Conservation (phyloP, 2,888 invertebrate genomes). For the Drosophila percnosoma region DNA sequence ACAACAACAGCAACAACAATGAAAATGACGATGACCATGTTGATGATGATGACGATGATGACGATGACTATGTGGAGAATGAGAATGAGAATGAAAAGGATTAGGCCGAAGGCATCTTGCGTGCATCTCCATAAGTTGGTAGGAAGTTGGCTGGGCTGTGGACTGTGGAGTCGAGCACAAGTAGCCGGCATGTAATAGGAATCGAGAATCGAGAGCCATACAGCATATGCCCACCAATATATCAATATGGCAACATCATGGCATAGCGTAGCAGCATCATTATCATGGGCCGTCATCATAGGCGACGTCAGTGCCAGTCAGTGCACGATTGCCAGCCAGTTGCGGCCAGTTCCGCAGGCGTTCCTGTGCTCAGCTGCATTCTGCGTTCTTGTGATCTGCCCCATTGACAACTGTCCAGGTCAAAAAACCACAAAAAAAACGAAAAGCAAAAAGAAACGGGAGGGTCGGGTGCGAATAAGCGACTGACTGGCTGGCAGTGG, state of each 20-base stretch:
- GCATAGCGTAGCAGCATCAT: constrained; percentile 55
- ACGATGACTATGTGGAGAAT: constrained; percentile 8
- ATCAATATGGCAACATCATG: constrained; percentile 27
- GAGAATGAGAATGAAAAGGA: constrained; percentile 35
- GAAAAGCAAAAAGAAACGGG: neutral
- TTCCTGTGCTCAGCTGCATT: constrained; percentile 42
- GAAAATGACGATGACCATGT: neutral
- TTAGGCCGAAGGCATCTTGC: constrained; percentile 61
- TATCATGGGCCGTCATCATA: constrained; percentile 67
- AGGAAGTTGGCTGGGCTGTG: neutral
- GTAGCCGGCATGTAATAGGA: constrained; percentile 36
- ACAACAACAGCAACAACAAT: neutral
- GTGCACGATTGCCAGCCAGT: constrained; percentile 10
- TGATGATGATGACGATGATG: neutral
- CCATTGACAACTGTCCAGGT: constrained; percentile 70
- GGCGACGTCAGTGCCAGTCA: constrained; percentile 16
- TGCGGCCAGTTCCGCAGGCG: constrained; percentile 45
- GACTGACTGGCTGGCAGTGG: constrained; percentile 41
- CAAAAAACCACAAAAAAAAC: constrained; percentile 7
- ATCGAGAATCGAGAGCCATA: constrained; percentile 23
- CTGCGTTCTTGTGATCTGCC: constrained; percentile 48
- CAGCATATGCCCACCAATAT: constrained; percentile 10
- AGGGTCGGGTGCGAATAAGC: constrained; percentile 38
- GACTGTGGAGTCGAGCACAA: neutral
- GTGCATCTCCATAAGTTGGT: constrained; percentile 49